Evolutionary conservation across 2,113 vertebrate species (phyloP), one percentile per base, ranked within the genome.

Genomic region (Phycodurus eques): DNA sequence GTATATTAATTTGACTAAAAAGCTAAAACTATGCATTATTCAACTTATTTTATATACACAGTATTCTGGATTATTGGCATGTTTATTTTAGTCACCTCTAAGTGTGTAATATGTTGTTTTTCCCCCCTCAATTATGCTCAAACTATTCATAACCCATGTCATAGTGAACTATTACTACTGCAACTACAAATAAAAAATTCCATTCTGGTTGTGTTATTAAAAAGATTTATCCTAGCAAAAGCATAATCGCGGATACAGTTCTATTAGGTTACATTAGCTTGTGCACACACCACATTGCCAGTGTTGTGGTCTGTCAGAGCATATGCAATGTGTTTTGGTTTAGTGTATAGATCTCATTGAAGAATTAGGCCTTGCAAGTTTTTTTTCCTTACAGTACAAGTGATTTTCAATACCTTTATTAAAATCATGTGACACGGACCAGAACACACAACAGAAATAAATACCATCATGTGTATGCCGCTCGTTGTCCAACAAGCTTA

Each of bases 361-460:
- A 66, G 22, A 47, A 46, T 31, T 66, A 43, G 22, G 11, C n/a
- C n/a, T 14, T 13, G 42, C 13, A 27, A 39, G 33, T n/a, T 43
- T 10, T 11, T 35, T 7, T 61, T 39, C 13, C 20, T 65, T 65
- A 59, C 39, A 43, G 17, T n/a, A 43, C 39, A 13, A 53, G 35
- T 73, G 67, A 79, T 79, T 87, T 86, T 88, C 79, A 77, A 70
- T 86, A 83, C 81, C 88, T 91, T 93, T 93, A 93, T 92, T 93
- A 91, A 93, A 93, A 93, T 85, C 85, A 90, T 85, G 83, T 91
- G 83, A 91, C 90, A 92, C 85, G 92, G 90, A 92, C 88, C 90
- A 87, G 89, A 89, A 92, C 90, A 91, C 90, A 91, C 85, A 89
- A 92, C 90, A 92, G 90, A 91, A 92, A 92, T 91, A 91, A 92